A percentile compares a stretch with the other conserved stretches of the same genome.
Conservation (phyloP, 2,888 invertebrate species). For the Busseola fusca region DNA sequence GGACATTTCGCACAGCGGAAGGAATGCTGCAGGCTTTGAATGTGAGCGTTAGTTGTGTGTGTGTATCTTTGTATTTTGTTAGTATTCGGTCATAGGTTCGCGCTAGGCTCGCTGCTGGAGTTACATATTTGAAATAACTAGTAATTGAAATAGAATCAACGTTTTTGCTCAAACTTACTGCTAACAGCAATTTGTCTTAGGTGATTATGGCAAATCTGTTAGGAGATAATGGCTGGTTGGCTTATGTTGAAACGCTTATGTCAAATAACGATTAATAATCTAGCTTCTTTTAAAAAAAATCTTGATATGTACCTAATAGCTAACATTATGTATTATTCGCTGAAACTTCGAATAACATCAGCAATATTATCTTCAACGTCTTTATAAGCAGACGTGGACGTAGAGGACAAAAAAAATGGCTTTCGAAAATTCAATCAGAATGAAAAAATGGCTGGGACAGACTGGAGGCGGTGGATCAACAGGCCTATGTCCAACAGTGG, state of each 20-base stretch:
- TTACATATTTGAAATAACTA: conserved; percentile 14
- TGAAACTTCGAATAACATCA: neutral
- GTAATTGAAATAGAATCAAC: conserved; percentile 6
- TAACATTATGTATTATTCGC: too few species aligned
- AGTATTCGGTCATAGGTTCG: conserved; percentile 27
- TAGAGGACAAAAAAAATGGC: neutral
- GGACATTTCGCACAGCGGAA: conserved; percentile 77
- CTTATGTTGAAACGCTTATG: neutral
- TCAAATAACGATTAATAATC: too few species aligned
- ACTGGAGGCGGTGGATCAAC: neutral
- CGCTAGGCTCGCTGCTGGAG: neutral
- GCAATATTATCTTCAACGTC: neutral
- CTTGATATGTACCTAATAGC: too few species aligned
- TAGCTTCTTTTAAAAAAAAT: too few species aligned
- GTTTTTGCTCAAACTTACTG: conserved; percentile 9
- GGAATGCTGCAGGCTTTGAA: conserved; percentile 70
- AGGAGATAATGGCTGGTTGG: neutral
- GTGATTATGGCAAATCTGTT: neutral
- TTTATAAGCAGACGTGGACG: neutral
- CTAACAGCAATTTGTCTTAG: conserved; percentile 5
- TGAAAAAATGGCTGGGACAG: neutral
- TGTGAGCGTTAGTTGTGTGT: conserved; percentile 37
- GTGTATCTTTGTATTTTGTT: conserved; percentile 31
- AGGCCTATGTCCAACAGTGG: neutral
- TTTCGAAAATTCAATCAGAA: neutral